Base-by-base conservation (phyloP, 2,113 vertebrate species). In the Procapra przewalskii region DNA sequence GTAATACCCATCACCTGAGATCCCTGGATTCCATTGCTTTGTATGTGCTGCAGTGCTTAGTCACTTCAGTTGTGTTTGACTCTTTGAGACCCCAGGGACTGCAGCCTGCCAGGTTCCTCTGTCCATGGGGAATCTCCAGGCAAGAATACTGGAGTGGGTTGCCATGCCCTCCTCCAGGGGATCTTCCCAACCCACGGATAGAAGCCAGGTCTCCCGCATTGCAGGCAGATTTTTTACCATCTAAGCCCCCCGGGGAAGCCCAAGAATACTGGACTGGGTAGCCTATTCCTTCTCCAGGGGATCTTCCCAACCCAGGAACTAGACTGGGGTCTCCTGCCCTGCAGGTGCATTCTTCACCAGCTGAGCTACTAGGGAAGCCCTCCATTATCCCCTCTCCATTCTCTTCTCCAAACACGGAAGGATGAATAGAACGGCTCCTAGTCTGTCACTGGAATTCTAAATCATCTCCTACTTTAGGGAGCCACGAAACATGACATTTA, bases 361-460 rank as follows among this genome's bases (percentile, higher is more conserved):
- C 67, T 71, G 19, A 71, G 67, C n/a, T 36, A 19, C 17, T 10
- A 21, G 64, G n/a, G 17, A 36, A 71, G n/a, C n/a, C 67, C 67
- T 40, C 67, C 67, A 23, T 13, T 71, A 71, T 36, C 71, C 94
- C 93, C 45, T 27, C n/a, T 96, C 84, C 62, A 84, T 80, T 43
- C 90, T 89, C 27, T 25, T 7, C 31, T 71, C 50, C 50, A 36
- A 94, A 87, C 77, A 90, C 82, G 7, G 54, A 83, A 15, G 52
- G 52, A 83, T 4, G 2, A 27, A 83, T 2, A 83, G 81, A 75
- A 85, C 23, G 40, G 52, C 52, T 96, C 82, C 60, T 48, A n/a
- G 52, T 80, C 48, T n/a, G 60, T 81, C 77, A 94, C 21, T 90
- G 90, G 92, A 94, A 97, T 90, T 60, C 36, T 88, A 90, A 95